Evolutionary conservation across 1,140 invertebrate species (phyloP), one percentile per base, ranked within the genome.

Genomic region (Ips typographus): DNA sequence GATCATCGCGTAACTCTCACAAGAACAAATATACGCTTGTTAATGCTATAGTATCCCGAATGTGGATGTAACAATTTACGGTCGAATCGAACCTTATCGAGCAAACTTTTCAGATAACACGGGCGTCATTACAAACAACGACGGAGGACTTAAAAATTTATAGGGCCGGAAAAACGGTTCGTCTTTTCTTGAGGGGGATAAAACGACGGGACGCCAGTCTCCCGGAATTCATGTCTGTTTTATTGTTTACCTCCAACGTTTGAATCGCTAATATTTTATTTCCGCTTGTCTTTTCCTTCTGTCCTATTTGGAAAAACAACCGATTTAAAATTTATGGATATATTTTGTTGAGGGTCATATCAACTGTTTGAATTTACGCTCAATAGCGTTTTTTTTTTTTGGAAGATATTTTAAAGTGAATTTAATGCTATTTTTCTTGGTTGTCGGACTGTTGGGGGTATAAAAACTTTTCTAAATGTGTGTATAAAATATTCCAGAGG

Each of bases 401-500:
- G 22, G 22, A 22, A 22, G 22, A 22, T 22, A 22, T 22, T 22
- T 22, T 22, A 22, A 22, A 22, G 22, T 22, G 22, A 22, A 22
- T 22, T 22, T 22, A 22, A 22, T 22, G 22, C 22, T 22, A 22
- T 22, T 22, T 22, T 22, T 22, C 22, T 22, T 22, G 22, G 22
- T 22, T 22, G 22, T 22, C 22, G 22, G 22, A 22, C 22, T 22
- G 22, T 22, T 22, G 22, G 22, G 22, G 22, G 22, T 22, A 22
- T 22, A 22, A 22, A 22, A 22, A 22, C 22, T 22, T 22, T 22
- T 22, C 22, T 22, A 22, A 22, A 22, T 22, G 22, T 22, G 22
- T 22, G 22, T 22, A 22, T 22, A 22, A 59, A 59, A 59, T 59
- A 55, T 65, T 57, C 53, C n/a, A 56, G 57, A 22, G 36, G 43